These are phyloP conservation scores for Hipparchia semele DNA, from an alignment of 2,888 invertebrate genomes.

Conservation along the genomic window DNA sequence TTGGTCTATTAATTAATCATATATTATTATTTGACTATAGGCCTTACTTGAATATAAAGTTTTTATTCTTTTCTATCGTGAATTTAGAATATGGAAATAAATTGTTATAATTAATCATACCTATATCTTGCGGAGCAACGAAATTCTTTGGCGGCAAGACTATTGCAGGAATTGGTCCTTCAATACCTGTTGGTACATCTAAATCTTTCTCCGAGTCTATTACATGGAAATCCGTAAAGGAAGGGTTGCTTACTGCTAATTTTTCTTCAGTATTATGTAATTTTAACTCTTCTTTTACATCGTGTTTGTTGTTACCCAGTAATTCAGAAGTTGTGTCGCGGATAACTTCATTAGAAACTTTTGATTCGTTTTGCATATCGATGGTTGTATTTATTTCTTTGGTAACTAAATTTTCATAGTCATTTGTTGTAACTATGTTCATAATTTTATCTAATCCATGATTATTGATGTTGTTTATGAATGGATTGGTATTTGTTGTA, in stretches of 20 bases:
- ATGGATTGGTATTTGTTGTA: conserved; percentile 5
- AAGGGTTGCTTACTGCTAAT: conserved; percentile 55
- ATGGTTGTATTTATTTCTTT: conserved; percentile 11
- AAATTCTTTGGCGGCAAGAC: conserved; percentile 66
- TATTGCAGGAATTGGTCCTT: conserved; percentile 69
- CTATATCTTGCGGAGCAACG: conserved; percentile 29
- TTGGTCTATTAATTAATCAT: no score
- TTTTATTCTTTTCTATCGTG: background rate
- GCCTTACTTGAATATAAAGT: no score
- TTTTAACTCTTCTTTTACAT: conserved; percentile 33
- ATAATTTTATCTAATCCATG: background rate
- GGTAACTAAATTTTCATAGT: background rate
- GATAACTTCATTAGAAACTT: conserved; percentile 1
- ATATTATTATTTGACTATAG: no score
- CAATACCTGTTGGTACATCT: conserved; percentile 72
- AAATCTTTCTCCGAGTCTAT: conserved; percentile 74
- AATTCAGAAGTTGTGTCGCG: conserved; percentile 22
- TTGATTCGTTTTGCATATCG: conserved; percentile 1
- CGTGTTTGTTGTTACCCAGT: conserved; percentile 30
- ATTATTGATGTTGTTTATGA: background rate
- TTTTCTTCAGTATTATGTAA: conserved; percentile 24
- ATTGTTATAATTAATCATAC: conserved; percentile 17
- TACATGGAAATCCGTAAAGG: conserved; percentile 64
- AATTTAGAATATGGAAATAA: background rate
- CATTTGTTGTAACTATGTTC: conserved; percentile 1